Conservation (phyloP, 2,888 invertebrate species). For the Epinotia nisella region DNA sequence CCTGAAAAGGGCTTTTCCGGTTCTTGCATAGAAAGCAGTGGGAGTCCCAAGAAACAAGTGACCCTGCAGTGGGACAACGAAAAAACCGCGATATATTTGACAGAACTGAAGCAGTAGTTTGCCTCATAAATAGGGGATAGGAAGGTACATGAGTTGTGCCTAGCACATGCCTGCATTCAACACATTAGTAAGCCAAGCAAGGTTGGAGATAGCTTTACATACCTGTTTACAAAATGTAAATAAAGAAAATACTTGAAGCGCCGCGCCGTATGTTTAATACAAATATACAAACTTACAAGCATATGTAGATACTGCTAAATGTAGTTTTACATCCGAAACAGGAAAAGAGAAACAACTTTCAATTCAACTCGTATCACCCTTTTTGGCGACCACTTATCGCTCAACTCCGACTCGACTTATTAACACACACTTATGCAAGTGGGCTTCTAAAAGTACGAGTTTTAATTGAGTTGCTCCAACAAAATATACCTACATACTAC, state of each 20-base stretch:
- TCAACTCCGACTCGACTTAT: too few relatives aligned
- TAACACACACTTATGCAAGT: too few relatives aligned
- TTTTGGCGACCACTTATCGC: neutral
- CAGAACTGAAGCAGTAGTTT: neutral
- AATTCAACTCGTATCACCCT: neutral
- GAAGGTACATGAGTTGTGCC: too few relatives aligned
- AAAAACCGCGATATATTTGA: too few relatives aligned
- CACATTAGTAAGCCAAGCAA: neutral
- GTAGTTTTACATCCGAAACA: neutral
- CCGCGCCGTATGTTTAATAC: neutral
- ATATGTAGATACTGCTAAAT: neutral
- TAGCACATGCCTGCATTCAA: neutral
- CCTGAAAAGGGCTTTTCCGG: too few relatives aligned
- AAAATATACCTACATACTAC: too few relatives aligned
- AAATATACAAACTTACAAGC: conserved; percentile 10
- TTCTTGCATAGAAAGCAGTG: too few relatives aligned
- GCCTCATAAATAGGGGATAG: too few relatives aligned
- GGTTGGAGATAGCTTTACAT: neutral
- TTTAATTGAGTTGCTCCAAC: too few relatives aligned
- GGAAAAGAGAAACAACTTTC: conserved; percentile 8
- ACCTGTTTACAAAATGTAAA: neutral
- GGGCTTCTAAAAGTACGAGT: too few relatives aligned
- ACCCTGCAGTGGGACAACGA: too few relatives aligned
- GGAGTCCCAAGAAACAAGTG: too few relatives aligned
- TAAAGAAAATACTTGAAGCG: neutral